Percentiles rank a stretch among this genome's conserved stretches.
phyloP scores from a whole-genome alignment of 2,888 invertebrate species.

The Odontocerum albicorne region DNA sequence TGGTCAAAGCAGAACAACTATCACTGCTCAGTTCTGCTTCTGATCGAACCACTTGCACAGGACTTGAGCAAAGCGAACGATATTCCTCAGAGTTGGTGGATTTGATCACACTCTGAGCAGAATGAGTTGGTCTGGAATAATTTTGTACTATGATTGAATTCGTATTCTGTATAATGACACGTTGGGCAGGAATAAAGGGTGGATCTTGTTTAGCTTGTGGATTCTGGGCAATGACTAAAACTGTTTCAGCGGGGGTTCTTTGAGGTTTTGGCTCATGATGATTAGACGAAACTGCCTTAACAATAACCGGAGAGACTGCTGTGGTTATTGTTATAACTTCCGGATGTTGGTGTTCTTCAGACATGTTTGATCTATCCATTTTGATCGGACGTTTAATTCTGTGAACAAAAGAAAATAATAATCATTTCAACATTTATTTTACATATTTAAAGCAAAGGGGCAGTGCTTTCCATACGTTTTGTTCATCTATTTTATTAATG shows the following conservation, averaged over 20 bases:
- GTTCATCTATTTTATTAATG: too few relatives aligned
- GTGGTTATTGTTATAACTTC: constrained; percentile 3
- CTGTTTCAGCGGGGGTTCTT: constrained; percentile 3
- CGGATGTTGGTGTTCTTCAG: constrained; percentile 5
- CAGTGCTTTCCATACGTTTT: too few relatives aligned
- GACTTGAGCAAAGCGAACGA: neutral
- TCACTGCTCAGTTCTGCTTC: constrained; percentile 14
- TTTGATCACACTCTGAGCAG: constrained; percentile 19
- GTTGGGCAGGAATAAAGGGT: neutral
- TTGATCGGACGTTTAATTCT: too few relatives aligned
- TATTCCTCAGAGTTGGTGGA: constrained; percentile 24
- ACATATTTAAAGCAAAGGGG: too few relatives aligned
- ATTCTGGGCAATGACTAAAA: constrained; percentile 13
- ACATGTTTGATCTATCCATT: too few relatives aligned
- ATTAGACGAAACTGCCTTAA: constrained; percentile 12
- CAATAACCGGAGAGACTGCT: constrained; percentile 15
- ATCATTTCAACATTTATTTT: too few relatives aligned
- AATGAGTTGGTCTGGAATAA: neutral
- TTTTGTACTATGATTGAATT: constrained; percentile 22
- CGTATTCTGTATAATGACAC: constrained; percentile 23
- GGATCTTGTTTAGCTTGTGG: neutral
- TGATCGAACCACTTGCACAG: neutral
- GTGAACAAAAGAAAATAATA: too few relatives aligned
- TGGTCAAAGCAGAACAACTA: constrained; percentile 9
- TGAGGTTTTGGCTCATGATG: neutral